Percentiles rank a stretch among this genome's conserved stretches.
Conservation (phyloP, 2,888 invertebrate genomes). For the Pseudococcus longispinus region DNA sequence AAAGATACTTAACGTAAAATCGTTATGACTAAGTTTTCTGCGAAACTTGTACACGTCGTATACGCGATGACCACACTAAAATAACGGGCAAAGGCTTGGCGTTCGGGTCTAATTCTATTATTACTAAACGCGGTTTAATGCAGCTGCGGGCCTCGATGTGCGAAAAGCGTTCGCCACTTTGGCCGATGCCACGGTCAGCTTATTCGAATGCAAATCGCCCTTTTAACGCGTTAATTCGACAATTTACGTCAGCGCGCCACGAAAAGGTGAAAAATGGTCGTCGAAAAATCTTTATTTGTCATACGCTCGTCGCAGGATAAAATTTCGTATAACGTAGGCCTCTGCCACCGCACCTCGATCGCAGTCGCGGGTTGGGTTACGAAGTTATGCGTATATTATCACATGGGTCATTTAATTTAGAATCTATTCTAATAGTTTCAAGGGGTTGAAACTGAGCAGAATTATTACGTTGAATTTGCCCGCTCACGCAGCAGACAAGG, state of each 20-base stretch:
- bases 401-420: constrained; percentile 55
- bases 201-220: constrained; percentile 25
- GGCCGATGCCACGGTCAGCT: not conserved
- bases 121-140: not conserved
- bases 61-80: not conserved
- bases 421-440: constrained; percentile 53
- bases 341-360: not conserved
- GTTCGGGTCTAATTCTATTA: not conserved
- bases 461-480: constrained; percentile 48
- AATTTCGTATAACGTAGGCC: not conserved
- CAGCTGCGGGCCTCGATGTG: not conserved
- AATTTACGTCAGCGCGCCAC: not conserved
- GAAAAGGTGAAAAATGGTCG: constrained; percentile 15
- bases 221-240: constrained; percentile 21
- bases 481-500: constrained; percentile 18
- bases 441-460: constrained; percentile 49
- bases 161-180: not conserved
- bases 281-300: constrained; percentile 17
- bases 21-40: not conserved
- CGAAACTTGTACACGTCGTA: not conserved
- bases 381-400: constrained; percentile 53
- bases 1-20: constrained; percentile 1
- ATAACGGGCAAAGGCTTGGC: not conserved
- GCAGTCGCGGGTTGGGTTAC: not conserved
- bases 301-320: not conserved